Evolutionary conservation across 2,113 vertebrate genomes (phyloP).

Genomic region (Natator depressus): DNA sequence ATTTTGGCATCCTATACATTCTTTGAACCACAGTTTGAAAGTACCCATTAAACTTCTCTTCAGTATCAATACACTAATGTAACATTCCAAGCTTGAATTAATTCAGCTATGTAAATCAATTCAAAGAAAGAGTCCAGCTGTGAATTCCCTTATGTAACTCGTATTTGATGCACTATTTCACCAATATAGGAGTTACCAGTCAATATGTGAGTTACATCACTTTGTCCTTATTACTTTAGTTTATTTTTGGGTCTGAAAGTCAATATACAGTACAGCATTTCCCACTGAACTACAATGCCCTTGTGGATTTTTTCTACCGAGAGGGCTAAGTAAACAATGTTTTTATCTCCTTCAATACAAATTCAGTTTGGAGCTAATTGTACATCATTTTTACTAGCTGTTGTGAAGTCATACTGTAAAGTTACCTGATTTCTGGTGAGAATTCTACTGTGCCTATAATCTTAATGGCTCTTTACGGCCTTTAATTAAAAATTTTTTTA

Average conservation of each 20-base stretch:
- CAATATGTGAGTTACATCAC: background rate
- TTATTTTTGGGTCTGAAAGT: background rate
- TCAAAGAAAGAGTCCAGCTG: background rate
- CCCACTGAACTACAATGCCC: background rate
- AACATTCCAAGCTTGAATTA: background rate
- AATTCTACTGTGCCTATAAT: background rate
- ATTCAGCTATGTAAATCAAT: background rate
- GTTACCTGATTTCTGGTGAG: background rate
- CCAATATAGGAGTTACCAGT: background rate
- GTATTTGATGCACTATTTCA: background rate
- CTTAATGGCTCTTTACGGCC: background rate
- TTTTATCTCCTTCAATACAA: background rate
- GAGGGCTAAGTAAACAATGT: background rate
- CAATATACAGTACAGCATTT: background rate
- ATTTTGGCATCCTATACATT: background rate
- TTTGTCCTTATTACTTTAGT: background rate
- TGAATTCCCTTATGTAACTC: background rate
- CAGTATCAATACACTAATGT: background rate
- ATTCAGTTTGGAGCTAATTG: background rate
- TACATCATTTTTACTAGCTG: background rate
- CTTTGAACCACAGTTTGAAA: background rate
- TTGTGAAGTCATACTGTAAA: background rate
- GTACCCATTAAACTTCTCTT: background rate
- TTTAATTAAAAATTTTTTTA: background rate
- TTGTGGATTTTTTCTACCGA: background rate